Percentiles rank a stretch among this genome's conserved stretches.
These are phyloP conservation scores for Babylonia areolata DNA, from an alignment of 1,140 invertebrate genomes.

Conservation along the genomic window DNA sequence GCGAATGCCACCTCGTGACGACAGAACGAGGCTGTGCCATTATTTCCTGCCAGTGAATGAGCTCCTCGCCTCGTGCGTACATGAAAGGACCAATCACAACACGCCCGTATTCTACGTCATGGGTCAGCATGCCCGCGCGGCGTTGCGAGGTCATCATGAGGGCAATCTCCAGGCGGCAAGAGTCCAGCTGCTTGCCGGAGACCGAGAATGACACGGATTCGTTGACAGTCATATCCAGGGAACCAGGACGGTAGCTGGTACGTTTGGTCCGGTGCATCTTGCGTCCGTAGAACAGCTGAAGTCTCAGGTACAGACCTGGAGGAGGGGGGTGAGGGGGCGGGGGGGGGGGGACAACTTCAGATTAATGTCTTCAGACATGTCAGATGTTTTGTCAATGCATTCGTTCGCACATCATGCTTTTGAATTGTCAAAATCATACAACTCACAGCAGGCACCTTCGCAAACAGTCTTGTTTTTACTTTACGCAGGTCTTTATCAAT, in stretches of 20 bases:
- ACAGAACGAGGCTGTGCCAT: conserved; percentile 61
- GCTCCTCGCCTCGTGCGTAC: conserved; percentile 72
- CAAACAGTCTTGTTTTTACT: no score
- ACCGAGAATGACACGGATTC: conserved; percentile 72
- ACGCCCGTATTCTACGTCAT: conserved; percentile 66
- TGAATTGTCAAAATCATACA: no score
- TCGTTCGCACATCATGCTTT: no score
- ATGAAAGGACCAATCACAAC: conserved; percentile 73
- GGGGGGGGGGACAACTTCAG: no score
- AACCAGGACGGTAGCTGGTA: conserved; percentile 53
- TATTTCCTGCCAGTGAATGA: conserved; percentile 76
- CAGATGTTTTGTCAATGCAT: no score
- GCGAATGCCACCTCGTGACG: conserved; percentile 62
- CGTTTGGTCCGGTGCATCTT: conserved; percentile 71
- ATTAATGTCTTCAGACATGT: no score
- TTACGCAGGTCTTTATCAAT: no score
- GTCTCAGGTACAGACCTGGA: conserved; percentile 67
- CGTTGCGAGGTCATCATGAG: conserved; percentile 54
- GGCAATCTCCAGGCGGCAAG: conserved; percentile 66
- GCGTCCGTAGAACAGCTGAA: conserved; percentile 69
- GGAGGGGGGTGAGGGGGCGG: no score
- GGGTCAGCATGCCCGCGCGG: conserved; percentile 29
- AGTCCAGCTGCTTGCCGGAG: conserved; percentile 65
- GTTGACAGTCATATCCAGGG: conserved; percentile 66
- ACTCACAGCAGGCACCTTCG: no score